A percentile compares a stretch with the other conserved stretches of the same genome.
These are phyloP conservation scores for Biston betularia DNA, from an alignment of 2,888 invertebrate species.

Conservation along the genomic window DNA sequence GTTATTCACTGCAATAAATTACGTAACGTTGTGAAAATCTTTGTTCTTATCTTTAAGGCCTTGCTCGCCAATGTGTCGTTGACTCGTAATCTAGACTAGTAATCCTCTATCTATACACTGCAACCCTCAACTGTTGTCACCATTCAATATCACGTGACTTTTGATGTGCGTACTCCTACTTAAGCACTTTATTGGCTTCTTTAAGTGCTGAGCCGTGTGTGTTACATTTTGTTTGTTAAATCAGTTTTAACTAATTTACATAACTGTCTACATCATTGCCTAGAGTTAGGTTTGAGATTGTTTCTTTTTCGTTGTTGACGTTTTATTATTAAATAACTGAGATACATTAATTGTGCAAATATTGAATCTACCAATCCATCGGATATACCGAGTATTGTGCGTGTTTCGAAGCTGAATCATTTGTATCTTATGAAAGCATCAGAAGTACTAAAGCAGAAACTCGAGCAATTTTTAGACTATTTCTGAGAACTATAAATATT, in stretches of 20 bases:
- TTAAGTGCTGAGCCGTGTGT: conserved; percentile 5
- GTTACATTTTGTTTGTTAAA: conserved; percentile 19
- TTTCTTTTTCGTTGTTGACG: conserved; percentile 34
- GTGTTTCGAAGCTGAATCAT: conserved; percentile 44
- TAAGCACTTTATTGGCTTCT: conserved; percentile 30
- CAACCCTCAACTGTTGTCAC: conserved; percentile 38
- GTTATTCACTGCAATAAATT: conserved; percentile 25
- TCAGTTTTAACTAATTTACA: conserved; percentile 11
- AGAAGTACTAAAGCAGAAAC: conserved; percentile 56
- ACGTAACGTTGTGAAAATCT: conserved; percentile 22
- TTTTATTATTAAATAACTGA: conserved; percentile 46
- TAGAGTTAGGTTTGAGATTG: neutral
- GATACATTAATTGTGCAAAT: conserved; percentile 49
- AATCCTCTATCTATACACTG: conserved; percentile 25
- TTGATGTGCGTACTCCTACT: conserved; percentile 8
- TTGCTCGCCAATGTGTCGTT: conserved; percentile 30
- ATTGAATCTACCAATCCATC: conserved; percentile 51
- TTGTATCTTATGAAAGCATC: conserved; percentile 47
- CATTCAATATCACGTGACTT: conserved; percentile 29
- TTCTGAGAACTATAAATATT: conserved; percentile 78
- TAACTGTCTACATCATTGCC: neutral
- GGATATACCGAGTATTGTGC: conserved; percentile 46
- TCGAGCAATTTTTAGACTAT: conserved; percentile 76
- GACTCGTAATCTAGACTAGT: conserved; percentile 21
- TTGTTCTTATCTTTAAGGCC: conserved; percentile 19